A percentile compares a stretch with the other conserved stretches of the same genome.
These are phyloP conservation scores for Carpatolechia fugitivella DNA, from an alignment of 2,888 invertebrate genomes.

Conservation along the genomic window DNA sequence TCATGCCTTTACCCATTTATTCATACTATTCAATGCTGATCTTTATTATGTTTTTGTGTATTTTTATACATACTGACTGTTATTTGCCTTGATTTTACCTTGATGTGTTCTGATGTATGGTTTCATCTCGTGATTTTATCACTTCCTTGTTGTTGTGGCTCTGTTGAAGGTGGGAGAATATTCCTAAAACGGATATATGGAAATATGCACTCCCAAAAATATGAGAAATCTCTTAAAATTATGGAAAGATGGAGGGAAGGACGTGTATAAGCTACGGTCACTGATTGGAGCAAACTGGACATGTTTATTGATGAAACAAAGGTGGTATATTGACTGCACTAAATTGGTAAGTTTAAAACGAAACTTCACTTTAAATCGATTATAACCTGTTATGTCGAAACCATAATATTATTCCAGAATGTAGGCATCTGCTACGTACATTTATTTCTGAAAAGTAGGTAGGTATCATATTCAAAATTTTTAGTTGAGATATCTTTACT, in stretches of 20 bases:
- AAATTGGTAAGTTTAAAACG: slow-evolving; percentile 7
- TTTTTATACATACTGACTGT: slow-evolving; percentile 5
- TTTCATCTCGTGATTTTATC: slow-evolving; percentile 53
- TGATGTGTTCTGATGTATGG: slow-evolving; percentile 5
- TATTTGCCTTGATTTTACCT: slow-evolving; percentile 4
- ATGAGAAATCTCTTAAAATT: slow-evolving; percentile 2
- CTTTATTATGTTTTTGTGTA: slow-evolving; percentile 8
- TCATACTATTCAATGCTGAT: neutral
- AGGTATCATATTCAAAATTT: too few species aligned
- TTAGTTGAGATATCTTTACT: too few species aligned
- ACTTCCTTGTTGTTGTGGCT: slow-evolving; percentile 64
- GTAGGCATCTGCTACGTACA: too few species aligned
- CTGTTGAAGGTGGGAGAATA: slow-evolving; percentile 65
- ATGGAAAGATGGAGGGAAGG: slow-evolving; percentile 8
- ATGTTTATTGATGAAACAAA: neutral
- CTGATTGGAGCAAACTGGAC: neutral
- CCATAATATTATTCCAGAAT: too few species aligned
- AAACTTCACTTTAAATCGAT: too few species aligned
- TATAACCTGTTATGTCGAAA: too few species aligned
- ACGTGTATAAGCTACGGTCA: neutral
- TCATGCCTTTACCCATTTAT: neutral
- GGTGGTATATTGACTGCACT: slow-evolving; percentile 13
- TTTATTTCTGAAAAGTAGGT: too few species aligned
- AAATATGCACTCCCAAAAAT: slow-evolving; percentile 17
- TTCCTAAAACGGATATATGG: slow-evolving; percentile 10